These are phyloP conservation scores for Plecotus auritus DNA, from an alignment of 2,113 vertebrate genomes.

Conservation along the genomic window DNA sequence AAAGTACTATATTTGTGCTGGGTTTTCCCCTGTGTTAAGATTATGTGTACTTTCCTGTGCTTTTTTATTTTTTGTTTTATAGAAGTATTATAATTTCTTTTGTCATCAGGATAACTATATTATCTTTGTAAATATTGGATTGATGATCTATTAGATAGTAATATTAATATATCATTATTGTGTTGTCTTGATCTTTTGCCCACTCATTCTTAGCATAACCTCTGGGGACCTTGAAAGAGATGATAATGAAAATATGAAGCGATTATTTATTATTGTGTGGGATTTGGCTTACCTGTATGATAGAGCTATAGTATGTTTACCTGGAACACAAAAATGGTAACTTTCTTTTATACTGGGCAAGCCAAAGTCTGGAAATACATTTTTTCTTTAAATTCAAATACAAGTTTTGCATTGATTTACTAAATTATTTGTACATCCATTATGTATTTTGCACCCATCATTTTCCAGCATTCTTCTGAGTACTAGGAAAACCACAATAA, in stretches of 20 bases:
- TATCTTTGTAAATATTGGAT: not conserved
- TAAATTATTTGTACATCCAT: not conserved
- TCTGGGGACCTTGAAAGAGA: not conserved
- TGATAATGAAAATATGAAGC: not conserved
- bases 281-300: not conserved
- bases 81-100: not conserved
- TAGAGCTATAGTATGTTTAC: not conserved
- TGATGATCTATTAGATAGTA: not conserved
- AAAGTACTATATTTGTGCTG: not conserved
- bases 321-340: not conserved
- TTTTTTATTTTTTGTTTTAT: not conserved
- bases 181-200: not conserved
- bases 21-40: not conserved
- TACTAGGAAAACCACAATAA: not conserved
- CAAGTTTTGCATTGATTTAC: not conserved
- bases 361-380: not conserved
- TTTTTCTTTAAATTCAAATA: not conserved
- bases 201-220: not conserved
- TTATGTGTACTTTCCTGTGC: not conserved
- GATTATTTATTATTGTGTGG: not conserved
- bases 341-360: not conserved
- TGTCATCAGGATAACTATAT: not conserved
- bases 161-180: not conserved
- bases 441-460: not conserved
- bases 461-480: not conserved